Conservation (phyloP, 2,797 vertebrate species). For the Labroides dimidiatus region DNA sequence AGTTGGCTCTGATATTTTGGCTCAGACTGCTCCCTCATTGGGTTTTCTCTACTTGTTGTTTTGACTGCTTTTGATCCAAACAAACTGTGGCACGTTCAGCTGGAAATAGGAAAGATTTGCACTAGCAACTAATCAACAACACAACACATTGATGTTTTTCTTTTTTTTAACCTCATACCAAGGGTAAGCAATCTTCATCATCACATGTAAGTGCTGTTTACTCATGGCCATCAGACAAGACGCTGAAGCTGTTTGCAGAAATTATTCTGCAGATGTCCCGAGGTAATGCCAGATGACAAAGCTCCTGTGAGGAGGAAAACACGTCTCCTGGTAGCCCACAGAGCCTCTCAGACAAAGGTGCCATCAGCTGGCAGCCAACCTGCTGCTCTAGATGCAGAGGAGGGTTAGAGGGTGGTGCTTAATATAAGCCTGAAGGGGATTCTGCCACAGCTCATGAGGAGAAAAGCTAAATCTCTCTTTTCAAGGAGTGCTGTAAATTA, state of each 20-base stretch:
- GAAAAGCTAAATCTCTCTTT: no score
- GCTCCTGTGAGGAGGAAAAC: conserved; percentile 64
- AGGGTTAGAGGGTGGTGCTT: conserved; percentile 12
- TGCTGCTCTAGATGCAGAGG: conserved; percentile 19
- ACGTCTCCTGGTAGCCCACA: conserved; percentile 47
- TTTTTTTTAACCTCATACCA: conserved; percentile 22
- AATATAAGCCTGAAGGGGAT: conserved; percentile 32
- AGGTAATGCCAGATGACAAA: conserved; percentile 77
- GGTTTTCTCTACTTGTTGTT: no score
- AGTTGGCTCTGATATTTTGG: no score
- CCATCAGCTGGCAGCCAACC: conserved; percentile 52
- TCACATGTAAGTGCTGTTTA: conserved; percentile 63
- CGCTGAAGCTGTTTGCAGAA: conserved; percentile 65
- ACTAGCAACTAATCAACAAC: no score
- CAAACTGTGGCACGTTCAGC: no score
- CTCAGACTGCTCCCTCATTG: no score
- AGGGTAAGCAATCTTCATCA: conserved; percentile 62
- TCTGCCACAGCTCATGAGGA: no score
- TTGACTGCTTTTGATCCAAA: background rate
- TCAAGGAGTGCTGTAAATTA: no score
- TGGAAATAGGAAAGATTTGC: no score
- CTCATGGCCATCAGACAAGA: conserved; percentile 56
- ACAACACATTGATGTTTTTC: no score
- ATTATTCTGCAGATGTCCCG: conserved; percentile 68
- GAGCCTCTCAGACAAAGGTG: conserved; percentile 56